Conservation (phyloP, 2,888 invertebrate species). For the Aradus depressus region DNA sequence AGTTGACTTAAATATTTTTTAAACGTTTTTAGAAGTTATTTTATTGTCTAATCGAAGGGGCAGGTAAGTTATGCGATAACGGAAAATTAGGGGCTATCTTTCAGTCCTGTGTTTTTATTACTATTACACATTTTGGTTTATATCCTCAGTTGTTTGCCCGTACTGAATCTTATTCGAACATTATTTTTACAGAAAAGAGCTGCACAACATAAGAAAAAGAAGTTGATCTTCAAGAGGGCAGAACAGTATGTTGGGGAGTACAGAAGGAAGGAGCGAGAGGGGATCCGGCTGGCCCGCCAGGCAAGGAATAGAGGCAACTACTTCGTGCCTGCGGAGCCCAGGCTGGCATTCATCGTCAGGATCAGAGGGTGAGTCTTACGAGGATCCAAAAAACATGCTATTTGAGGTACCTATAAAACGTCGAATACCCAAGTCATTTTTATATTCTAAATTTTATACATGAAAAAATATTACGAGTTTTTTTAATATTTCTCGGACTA, state of each 20-base stretch:
- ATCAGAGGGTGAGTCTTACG: conserved; percentile 87
- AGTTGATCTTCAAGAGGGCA: conserved; percentile 87
- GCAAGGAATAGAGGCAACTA: conserved; percentile 88
- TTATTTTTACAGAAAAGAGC: conserved; percentile 48
- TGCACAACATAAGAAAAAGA: conserved; percentile 64
- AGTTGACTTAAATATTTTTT: no score
- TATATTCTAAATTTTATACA: not conserved
- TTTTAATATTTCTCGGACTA: not conserved
- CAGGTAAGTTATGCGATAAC: no score
- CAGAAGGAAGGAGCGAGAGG: conserved; percentile 77
- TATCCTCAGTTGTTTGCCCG: no score
- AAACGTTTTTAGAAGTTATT: no score
- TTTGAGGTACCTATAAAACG: no score
- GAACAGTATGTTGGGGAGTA: conserved; percentile 95
- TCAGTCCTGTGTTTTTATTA: no score
- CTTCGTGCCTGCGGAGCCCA: conserved; percentile 93
- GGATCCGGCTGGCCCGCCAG: conserved; percentile 74
- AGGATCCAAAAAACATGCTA: no score
- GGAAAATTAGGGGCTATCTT: no score
- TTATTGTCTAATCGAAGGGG: no score
- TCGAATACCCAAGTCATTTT: conserved; percentile 34
- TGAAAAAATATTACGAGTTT: no score
- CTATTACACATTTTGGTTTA: no score
- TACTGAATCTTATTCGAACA: no score
- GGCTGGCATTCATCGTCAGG: conserved; percentile 94